Conservation (phyloP, 1,140 invertebrate genomes). For the Philotrypesis tridentata region DNA sequence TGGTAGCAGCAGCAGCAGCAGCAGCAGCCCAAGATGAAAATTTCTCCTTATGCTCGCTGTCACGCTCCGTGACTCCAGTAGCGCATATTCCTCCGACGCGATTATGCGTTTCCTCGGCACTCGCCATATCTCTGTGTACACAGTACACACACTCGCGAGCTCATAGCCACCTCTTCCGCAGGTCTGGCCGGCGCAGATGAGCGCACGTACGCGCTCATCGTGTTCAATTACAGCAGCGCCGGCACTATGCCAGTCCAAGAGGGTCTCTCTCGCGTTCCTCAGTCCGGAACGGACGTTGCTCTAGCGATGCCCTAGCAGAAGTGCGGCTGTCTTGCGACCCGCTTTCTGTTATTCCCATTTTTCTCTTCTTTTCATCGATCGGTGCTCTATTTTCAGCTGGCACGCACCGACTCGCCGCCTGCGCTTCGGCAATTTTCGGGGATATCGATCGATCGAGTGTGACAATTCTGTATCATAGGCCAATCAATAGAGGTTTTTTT, state of each 20-base stretch:
- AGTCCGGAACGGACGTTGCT: slow-evolving; percentile 71
- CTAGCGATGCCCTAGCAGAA: slow-evolving; percentile 50
- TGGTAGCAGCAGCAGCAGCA: not conserved
- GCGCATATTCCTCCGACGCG: slow-evolving; percentile 49
- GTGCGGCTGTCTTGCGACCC: not conserved
- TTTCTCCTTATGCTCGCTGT: not conserved
- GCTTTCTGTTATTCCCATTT: not conserved
- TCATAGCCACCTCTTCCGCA: not conserved
- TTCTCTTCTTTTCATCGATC: not conserved
- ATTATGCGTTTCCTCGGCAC: slow-evolving; percentile 50
- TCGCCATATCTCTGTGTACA: slow-evolving; percentile 18
- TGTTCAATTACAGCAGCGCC: slow-evolving; percentile 64
- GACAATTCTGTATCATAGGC: not conserved
- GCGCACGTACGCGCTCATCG: slow-evolving; percentile 28
- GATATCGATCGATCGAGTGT: not conserved
- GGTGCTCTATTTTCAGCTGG: not conserved
- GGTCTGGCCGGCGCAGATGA: not conserved
- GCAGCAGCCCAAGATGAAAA: not conserved
- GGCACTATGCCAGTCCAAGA: not conserved
- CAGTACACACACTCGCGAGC: slow-evolving; percentile 37
- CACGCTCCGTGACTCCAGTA: slow-evolving; percentile 46
- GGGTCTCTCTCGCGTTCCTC: slow-evolving; percentile 55
- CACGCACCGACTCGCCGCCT: not conserved
- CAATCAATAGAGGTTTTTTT: too few species aligned
- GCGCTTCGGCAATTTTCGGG: not conserved